A percentile compares a stretch with the other conserved stretches of the same genome.
Conservation (phyloP, 2,113 vertebrate species). For the Capreolus pygargus region DNA sequence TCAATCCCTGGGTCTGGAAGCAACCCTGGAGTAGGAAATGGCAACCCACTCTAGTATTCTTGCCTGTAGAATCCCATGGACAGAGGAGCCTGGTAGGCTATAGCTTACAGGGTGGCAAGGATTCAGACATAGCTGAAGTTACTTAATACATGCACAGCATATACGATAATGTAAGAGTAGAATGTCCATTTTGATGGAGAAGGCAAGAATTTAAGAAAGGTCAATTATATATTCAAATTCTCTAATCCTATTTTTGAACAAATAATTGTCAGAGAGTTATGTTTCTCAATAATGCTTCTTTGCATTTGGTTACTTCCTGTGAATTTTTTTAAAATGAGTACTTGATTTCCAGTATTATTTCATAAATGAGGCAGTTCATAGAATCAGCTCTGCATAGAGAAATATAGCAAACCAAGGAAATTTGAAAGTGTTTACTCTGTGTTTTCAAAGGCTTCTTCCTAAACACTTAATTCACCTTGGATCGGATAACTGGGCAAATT, state of each 20-base stretch:
- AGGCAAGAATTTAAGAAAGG: background rate
- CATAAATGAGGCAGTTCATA: background rate
- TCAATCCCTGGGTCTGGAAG: accelerated
- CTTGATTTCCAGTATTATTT: background rate
- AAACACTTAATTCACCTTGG: background rate
- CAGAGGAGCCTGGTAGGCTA: too few relatives aligned
- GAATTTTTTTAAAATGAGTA: background rate
- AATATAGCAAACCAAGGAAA: background rate
- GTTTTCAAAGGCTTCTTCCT: background rate
- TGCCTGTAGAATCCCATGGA: background rate
- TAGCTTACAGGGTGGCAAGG: background rate
- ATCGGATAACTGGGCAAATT: background rate
- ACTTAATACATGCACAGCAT: background rate
- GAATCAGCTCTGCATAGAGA: background rate
- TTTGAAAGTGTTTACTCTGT: background rate
- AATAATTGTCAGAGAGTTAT: background rate
- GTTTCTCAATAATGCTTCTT: background rate
- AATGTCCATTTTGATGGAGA: background rate
- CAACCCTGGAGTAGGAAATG: background rate
- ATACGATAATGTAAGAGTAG: background rate
- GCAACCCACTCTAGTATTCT: background rate
- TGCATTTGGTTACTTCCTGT: background rate
- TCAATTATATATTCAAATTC: background rate
- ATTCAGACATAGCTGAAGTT: background rate
- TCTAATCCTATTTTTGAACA: background rate